Percentiles rank a stretch among this genome's conserved stretches.
These are phyloP conservation scores for Azemiops feae DNA, from an alignment of 2,113 vertebrate species.

Conservation along the genomic window DNA sequence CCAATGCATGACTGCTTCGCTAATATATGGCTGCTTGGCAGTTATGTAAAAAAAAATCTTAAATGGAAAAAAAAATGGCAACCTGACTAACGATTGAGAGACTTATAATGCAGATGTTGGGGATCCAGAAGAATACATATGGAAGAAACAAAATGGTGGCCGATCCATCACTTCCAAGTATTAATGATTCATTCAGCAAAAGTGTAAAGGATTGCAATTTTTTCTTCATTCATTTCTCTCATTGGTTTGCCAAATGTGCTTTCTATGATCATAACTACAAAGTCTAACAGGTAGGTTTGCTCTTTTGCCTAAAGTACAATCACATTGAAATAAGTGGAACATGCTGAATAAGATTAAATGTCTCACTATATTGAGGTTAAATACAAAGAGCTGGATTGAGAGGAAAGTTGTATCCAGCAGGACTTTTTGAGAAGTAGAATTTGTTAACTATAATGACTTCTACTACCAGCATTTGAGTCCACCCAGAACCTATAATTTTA, in stretches of 20 bases:
- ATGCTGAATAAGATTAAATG: neutral
- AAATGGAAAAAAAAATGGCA: neutral
- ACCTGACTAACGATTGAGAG: rapidly evolving
- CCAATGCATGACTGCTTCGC: neutral
- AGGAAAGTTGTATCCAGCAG: neutral
- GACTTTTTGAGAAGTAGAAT: neutral
- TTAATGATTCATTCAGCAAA: neutral
- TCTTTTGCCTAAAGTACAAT: neutral
- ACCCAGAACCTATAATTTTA: neutral
- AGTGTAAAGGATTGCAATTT: neutral
- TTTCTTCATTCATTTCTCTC: neutral
- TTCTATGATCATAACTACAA: neutral
- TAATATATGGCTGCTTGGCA: neutral
- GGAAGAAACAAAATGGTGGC: neutral
- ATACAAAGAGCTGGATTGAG: neutral
- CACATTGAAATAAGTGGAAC: neutral
- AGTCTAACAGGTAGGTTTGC: neutral
- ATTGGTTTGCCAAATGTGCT: neutral
- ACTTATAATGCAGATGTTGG: neutral
- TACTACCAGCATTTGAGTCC: neutral
- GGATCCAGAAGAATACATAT: neutral
- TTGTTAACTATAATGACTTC: neutral
- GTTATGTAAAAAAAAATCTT: neutral
- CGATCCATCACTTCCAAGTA: neutral
- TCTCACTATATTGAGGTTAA: neutral